These are phyloP conservation scores for Metacarcinus magister DNA, from an alignment of 2,888 invertebrate species.

Conservation along the genomic window DNA sequence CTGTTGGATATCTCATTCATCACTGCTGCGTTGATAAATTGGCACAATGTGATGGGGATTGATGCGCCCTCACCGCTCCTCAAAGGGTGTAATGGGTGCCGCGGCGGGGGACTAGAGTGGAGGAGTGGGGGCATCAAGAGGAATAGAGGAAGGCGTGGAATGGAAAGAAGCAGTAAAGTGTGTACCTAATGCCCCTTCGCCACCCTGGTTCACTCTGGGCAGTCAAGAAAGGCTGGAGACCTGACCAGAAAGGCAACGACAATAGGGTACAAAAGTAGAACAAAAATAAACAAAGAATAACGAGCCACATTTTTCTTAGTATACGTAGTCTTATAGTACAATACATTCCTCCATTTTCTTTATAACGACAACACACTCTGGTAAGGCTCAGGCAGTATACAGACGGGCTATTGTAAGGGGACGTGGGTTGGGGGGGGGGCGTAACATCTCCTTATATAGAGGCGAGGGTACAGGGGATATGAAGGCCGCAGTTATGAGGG, in stretches of 20 bases:
- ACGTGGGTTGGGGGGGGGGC: background rate
- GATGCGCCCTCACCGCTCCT: background rate
- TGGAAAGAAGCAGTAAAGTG: background rate
- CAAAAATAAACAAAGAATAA: no score
- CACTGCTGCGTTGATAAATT: background rate
- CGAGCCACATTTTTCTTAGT: no score
- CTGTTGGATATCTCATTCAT: background rate
- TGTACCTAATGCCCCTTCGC: background rate
- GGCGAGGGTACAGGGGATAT: background rate
- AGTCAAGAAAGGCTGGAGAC: background rate
- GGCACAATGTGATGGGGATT: background rate
- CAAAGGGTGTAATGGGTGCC: background rate
- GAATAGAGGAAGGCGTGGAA: background rate
- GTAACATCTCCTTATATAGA: background rate
- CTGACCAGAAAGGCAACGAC: background rate
- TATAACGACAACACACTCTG: no score
- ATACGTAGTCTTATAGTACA: no score
- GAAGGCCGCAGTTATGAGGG: background rate
- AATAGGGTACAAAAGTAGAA: background rate
- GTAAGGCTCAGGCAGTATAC: no score
- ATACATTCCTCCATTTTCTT: no score
- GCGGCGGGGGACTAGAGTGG: background rate
- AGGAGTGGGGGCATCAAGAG: background rate
- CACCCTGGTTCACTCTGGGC: background rate
- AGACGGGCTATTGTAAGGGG: no score